Base-by-base conservation (phyloP, 2,888 invertebrate genomes). In the Ochropleura plecta region DNA sequence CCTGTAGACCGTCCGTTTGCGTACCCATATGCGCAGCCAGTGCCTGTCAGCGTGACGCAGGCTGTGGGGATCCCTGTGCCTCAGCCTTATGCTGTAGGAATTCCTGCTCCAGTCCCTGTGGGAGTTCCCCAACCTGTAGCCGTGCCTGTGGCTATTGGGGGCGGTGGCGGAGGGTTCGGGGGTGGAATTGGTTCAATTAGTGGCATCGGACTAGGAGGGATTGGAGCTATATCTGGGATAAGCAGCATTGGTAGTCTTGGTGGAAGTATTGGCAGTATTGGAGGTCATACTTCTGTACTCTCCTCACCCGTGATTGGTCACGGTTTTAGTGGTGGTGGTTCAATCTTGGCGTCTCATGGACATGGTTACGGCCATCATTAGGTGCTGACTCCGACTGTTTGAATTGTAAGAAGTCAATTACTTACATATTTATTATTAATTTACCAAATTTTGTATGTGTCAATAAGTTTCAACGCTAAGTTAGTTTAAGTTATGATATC, bases 1-100 rank as follows among this genome's bases (percentile, higher is more conserved):
- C 94, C 96, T 5, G 93, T 97, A 0, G 96, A 97, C 65, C 93
- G 97, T 77, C 97, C 97, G 1, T 96, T 96, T 73, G 96, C 97
- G 5, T 97, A 97, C 48, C 95, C 96, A 0, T 94, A 97, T 0
- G 94, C 97, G 16, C 97, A 97, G 71, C 97, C 97, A 0, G 95
- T 96, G 3, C 96, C 97, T 0, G 95, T 97, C 0, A 93, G 95
- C 3, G 90, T 97, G 0, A 96, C 96, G 0, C 97, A 97, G 85
- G 95, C 95, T 0, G 94, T 97, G 0, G 95, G 95, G 1, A 95
- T 97, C 55, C 97, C 97, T 2, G 96, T 97, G 0, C 96, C 97
- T 0, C 96, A 96, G 73, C 97, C 97, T 14, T 96, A 97, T 60
- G 92, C 93, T 3, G 96, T 95, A 72, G 93, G 90, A 65, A 94